Evolutionary conservation across 2,888 invertebrate species (phyloP).

Genomic region (Myopa tessellatipennis): DNA sequence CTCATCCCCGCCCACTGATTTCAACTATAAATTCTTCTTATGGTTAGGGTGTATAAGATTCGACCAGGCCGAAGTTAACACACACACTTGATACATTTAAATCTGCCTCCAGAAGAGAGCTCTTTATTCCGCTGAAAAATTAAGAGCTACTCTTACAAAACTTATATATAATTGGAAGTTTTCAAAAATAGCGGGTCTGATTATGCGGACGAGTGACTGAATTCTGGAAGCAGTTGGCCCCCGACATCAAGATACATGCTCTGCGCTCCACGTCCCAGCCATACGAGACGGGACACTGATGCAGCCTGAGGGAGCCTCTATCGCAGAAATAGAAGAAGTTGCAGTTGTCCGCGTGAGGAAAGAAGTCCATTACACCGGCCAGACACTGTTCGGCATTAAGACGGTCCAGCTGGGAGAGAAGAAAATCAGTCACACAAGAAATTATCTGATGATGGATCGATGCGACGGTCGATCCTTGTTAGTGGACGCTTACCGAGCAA

Average conservation of each 20-base stretch:
- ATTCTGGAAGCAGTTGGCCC: conserved; percentile 57
- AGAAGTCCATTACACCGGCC: conserved; percentile 60
- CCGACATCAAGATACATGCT: conserved; percentile 57
- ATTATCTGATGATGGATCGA: conserved; percentile 37
- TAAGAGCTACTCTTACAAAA: too few relatives aligned
- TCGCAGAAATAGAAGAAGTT: conserved; percentile 66
- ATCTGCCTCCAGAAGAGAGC: too few relatives aligned
- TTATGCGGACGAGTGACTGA: neutral
- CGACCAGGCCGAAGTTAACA: too few relatives aligned
- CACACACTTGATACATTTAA: too few relatives aligned
- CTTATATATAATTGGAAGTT: neutral
- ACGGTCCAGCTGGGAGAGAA: conserved; percentile 49
- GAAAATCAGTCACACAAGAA: neutral
- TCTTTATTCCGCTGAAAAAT: too few relatives aligned
- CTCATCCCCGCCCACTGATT: too few relatives aligned
- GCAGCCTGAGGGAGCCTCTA: conserved; percentile 63
- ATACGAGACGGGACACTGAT: conserved; percentile 66
- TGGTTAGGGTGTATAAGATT: too few relatives aligned
- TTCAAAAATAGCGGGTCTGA: neutral
- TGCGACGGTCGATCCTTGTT: neutral
- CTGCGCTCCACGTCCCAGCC: conserved; percentile 64
- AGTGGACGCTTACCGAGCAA: conserved; percentile 53
- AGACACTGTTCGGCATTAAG: conserved; percentile 56
- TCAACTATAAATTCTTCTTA: too few relatives aligned
- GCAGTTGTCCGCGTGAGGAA: conserved; percentile 64